Conservation (phyloP, 2,113 vertebrate species). For the Lophura nycthemera region DNA sequence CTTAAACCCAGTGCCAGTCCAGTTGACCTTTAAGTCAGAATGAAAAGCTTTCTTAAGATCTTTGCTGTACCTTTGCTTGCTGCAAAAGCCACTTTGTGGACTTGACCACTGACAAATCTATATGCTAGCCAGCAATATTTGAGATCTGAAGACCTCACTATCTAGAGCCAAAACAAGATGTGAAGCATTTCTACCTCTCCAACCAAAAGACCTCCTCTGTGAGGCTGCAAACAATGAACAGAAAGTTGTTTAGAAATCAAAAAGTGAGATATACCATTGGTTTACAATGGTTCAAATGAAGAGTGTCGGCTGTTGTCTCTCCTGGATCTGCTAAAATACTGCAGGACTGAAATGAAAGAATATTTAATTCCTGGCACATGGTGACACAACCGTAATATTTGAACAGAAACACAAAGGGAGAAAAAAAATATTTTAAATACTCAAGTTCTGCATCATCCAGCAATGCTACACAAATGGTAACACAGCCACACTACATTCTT, state of each 20-base stretch:
- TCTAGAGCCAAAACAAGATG: slow-evolving; percentile 83
- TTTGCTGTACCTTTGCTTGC: slow-evolving; percentile 49
- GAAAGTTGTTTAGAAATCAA: slow-evolving; percentile 73
- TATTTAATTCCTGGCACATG: slow-evolving; percentile 28
- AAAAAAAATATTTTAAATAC: not conserved
- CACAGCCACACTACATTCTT: not conserved
- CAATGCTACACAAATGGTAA: not conserved
- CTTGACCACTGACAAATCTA: slow-evolving; percentile 80
- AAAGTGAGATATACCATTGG: slow-evolving; percentile 60
- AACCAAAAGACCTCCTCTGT: slow-evolving; percentile 91
- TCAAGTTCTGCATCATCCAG: not conserved
- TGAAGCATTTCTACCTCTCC: slow-evolving; percentile 93
- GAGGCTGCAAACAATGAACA: slow-evolving; percentile 92
- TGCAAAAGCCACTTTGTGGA: slow-evolving; percentile 61
- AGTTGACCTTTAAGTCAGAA: slow-evolving; percentile 72
- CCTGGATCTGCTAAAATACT: not conserved
- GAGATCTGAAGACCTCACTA: slow-evolving; percentile 82
- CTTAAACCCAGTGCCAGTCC: slow-evolving; percentile 52
- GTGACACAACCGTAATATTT: not conserved
- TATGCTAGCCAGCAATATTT: slow-evolving; percentile 27
- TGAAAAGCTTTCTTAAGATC: slow-evolving; percentile 35
- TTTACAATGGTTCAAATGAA: slow-evolving; percentile 68
- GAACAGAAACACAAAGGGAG: not conserved
- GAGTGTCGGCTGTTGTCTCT: slow-evolving; percentile 42
- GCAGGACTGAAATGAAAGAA: slow-evolving; percentile 48